These are phyloP conservation scores for Myopa testacea DNA, from an alignment of 2,888 invertebrate genomes.

Conservation along the genomic window DNA sequence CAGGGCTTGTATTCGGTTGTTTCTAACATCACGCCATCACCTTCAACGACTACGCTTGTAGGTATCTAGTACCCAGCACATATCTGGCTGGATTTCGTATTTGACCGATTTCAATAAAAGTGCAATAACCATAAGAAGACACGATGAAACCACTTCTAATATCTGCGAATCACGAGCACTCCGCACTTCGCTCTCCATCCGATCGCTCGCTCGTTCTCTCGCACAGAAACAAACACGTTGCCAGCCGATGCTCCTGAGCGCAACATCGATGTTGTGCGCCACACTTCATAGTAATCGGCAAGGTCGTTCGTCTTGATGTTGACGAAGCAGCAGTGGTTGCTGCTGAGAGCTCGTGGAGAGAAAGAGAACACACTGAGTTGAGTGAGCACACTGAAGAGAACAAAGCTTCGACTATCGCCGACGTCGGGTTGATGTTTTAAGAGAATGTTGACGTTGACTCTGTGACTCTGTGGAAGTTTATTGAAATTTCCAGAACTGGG, in stretches of 20 bases:
- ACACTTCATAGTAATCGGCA: constrained; percentile 54
- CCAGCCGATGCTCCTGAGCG: constrained; percentile 8
- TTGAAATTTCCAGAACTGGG: no score
- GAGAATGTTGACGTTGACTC: no score
- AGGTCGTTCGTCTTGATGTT: constrained; percentile 64
- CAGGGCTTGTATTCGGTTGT: no score
- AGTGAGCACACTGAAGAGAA: constrained; percentile 18
- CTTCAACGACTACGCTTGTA: no score
- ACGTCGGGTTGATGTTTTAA: no score
- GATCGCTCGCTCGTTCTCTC: no score
- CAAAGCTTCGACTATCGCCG: no score
- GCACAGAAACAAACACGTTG: neutral
- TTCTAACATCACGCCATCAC: no score
- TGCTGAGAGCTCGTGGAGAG: constrained; percentile 22
- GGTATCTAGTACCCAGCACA: no score
- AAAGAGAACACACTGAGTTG: constrained; percentile 23
- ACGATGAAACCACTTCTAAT: neutral
- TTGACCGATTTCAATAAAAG: constrained; percentile 3
- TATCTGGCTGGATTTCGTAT: neutral
- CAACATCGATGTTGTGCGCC: neutral
- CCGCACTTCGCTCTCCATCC: no score
- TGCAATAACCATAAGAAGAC: neutral
- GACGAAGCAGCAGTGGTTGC: constrained; percentile 42
- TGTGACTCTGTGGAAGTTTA: no score
- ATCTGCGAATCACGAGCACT: no score